phyloP scores from a whole-genome alignment of 2,797 vertebrate species.

The Phylloscopus collybita region DNA sequence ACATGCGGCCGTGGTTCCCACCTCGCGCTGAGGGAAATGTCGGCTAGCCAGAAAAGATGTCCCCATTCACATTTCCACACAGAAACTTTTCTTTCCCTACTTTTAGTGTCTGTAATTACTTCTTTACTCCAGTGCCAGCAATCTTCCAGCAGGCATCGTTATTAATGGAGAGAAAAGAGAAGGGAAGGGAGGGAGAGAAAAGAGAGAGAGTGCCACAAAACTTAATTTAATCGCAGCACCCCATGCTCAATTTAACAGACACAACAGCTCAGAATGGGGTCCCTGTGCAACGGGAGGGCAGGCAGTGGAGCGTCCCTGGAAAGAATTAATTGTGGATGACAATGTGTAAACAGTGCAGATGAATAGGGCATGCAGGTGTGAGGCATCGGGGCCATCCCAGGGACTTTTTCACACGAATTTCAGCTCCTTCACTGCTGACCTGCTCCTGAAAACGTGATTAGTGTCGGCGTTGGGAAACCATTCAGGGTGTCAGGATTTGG shows the following conservation, averaged over 20 bases:
- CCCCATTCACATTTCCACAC: conserved; percentile 58
- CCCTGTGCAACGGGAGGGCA: conserved; percentile 85
- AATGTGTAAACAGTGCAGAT: conserved; percentile 96
- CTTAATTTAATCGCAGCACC: conserved; percentile 94
- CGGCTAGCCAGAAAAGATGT: conserved; percentile 29
- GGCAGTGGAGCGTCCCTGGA: conserved; percentile 77
- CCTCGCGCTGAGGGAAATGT: neutral
- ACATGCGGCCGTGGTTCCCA: neutral
- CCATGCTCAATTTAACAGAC: conserved; percentile 98
- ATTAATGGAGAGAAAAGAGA: conserved; percentile 78
- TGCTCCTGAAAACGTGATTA: conserved; percentile 77
- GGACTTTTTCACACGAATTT: conserved; percentile 90
- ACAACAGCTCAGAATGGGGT: conserved; percentile 93
- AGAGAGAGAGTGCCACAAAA: conserved; percentile 82
- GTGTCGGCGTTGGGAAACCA: conserved; percentile 74
- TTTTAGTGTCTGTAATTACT: conserved; percentile 71
- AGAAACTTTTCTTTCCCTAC: conserved; percentile 53
- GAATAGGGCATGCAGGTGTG: conserved; percentile 97
- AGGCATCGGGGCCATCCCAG: conserved; percentile 84
- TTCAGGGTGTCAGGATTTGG: conserved; percentile 77
- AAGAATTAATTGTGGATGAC: conserved; percentile 97
- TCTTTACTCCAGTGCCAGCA: conserved; percentile 75
- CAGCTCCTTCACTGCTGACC: conserved; percentile 74
- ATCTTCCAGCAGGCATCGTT: conserved; percentile 72
- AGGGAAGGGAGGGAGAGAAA: conserved; percentile 81